phyloP scores from a whole-genome alignment of 37 sponge, comb jelly and placozoan genomes.

The Aphrocallistes beatrix region DNA sequence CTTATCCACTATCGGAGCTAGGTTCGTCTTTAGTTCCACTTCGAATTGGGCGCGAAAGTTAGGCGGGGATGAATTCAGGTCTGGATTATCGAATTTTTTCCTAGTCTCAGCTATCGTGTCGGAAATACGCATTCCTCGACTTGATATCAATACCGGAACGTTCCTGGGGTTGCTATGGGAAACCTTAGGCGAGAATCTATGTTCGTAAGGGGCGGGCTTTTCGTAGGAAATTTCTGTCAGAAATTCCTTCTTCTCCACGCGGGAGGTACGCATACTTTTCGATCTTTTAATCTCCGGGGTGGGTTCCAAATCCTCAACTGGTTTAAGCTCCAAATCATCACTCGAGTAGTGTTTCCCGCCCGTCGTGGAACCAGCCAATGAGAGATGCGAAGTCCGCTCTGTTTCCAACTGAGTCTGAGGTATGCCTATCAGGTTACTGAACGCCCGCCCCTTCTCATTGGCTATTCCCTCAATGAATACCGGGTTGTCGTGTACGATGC shows the following conservation, averaged over 20 bases:
- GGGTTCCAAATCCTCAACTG: neutral
- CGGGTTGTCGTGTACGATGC: constrained; percentile 11
- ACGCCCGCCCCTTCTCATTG: neutral
- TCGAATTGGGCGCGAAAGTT: too few species aligned
- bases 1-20: neutral
- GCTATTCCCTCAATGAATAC: neutral
- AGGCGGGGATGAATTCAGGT: too few species aligned
- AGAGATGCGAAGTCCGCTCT: neutral
- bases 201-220: neutral
- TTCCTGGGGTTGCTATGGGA: neutral
- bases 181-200: neutral
- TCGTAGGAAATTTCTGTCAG: neutral
- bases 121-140: neutral
- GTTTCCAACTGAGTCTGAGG: neutral
- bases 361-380: constrained; percentile 12
- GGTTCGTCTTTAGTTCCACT: neutral
- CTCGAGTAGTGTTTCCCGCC: neutral
- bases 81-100: too few species aligned
- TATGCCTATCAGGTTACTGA: neutral
- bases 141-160: neutral
- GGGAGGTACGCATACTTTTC: neutral
- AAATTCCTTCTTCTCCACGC: too few species aligned
- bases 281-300: neutral
- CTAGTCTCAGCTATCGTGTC: neutral
- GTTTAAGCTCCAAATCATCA: constrained; percentile 5